Evolutionary conservation across 2,888 invertebrate genomes (phyloP), one percentile per base, ranked within the genome.

Genomic region (Chrysina gloriosa): DNA sequence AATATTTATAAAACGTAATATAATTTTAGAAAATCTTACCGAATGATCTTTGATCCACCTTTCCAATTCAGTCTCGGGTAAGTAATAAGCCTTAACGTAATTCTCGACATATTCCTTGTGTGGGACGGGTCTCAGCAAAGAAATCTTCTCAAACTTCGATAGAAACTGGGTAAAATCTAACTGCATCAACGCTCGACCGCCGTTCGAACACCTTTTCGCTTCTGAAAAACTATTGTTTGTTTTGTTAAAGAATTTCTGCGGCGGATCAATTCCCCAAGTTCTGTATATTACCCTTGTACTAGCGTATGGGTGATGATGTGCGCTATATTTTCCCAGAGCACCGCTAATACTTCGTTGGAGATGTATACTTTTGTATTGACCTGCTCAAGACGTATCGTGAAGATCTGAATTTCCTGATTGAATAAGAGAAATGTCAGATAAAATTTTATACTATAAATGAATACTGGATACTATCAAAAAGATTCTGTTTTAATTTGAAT

Each of bases 121-220:
- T 0, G 97, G 96, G 11, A 96, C 86, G 1, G 96, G 96, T 78
- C 91, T 91, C 4, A 96, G 80, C 0, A 89, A 89, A 0, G 96
- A 92, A 64, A 97, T 89, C 77, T 92, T 90, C 82, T 98, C 97
- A 61, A 96, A 86, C 80, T 97, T 96, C 19, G 94, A 90, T 73
- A 96, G 89, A 70, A 98, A 90, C 81, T 98, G 98, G 4, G 96
- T 94, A 78, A 96, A 98, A 85, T 99, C 99, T 19, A 99, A 85
- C 80, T 98, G 98, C 98, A 99, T 99, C 6, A 99, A 84, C 0
- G 97, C 98, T 36, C 99, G 85, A 0, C 99, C 99, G 21, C 96
- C 98, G 75, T 96, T 96, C 0, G 96, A 93, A 83, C 99, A 99
- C 81, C 96, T 97, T 70, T 93, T 95, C 0, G 95, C 93, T 77